Percentiles rank a stretch among this genome's conserved stretches.
These are phyloP conservation scores for Chamaetylas fuelleborni DNA, from an alignment of 2,113 vertebrate species.

Conservation along the genomic window DNA sequence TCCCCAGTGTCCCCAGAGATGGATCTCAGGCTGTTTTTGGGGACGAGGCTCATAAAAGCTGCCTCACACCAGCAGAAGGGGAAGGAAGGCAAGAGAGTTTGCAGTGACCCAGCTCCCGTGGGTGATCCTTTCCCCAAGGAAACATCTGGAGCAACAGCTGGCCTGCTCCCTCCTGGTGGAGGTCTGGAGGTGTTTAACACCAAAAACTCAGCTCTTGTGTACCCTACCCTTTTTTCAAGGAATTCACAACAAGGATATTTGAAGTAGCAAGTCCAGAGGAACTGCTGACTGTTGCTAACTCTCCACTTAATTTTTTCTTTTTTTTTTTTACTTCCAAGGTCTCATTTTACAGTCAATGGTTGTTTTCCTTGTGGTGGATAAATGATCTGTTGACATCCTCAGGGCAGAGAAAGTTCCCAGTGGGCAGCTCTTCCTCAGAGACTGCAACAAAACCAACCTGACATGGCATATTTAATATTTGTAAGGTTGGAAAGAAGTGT, in stretches of 20 bases:
- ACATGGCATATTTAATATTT: neutral
- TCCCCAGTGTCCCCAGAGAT: neutral
- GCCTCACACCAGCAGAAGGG: neutral
- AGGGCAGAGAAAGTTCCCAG: neutral
- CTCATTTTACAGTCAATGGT: neutral
- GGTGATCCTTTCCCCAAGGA: neutral
- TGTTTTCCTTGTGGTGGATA: neutral
- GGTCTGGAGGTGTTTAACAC: neutral
- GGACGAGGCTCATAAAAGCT: neutral
- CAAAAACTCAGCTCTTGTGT: neutral
- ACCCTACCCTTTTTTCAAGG: neutral
- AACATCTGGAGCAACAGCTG: neutral
- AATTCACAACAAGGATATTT: neutral
- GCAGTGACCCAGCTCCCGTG: accelerated
- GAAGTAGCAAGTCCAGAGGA: neutral
- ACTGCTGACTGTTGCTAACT: neutral
- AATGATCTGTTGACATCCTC: neutral
- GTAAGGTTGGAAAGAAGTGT: neutral
- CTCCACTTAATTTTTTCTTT: neutral
- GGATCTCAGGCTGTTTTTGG: accelerated
- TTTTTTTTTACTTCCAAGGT: neutral
- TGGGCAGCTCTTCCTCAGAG: neutral
- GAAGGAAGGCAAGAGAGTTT: neutral
- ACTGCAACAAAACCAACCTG: neutral
- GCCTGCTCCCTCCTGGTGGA: neutral